Conservation (phyloP, 2,888 invertebrate species). For the Nipponacmea schrenckii region DNA sequence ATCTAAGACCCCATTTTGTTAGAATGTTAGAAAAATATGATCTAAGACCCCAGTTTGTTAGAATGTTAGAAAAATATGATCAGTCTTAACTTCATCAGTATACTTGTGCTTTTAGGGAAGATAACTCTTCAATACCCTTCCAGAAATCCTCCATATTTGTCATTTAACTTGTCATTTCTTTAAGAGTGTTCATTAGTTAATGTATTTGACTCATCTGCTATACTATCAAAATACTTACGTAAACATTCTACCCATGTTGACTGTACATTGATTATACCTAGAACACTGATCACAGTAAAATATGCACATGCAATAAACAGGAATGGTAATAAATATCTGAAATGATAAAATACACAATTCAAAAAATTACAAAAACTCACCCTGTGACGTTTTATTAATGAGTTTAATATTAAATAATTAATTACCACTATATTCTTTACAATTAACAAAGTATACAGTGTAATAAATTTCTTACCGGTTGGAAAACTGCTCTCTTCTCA, state of each 20-base stretch:
- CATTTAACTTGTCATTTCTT: no score
- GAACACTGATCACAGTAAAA: slow-evolving; percentile 69
- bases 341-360: slow-evolving; percentile 30
- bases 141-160: no score
- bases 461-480: slow-evolving; percentile 43
- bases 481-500: slow-evolving; percentile 67
- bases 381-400: no score
- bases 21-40: no score
- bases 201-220: no score
- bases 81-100: no score
- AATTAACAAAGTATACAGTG: not conserved
- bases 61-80: not conserved
- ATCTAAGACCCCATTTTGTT: no score
- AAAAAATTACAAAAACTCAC: slow-evolving; percentile 5
- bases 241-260: slow-evolving; percentile 71
- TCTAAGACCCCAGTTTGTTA: no score
- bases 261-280: slow-evolving; percentile 70
- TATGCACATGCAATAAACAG: slow-evolving; percentile 68
- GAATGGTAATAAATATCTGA: slow-evolving; percentile 69
- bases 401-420: no score
- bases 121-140: no score
- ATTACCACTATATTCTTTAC: not conserved
- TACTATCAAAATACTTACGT: slow-evolving; percentile 60
- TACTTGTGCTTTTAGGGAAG: no score
- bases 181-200: no score